These are phyloP conservation scores for Vanacampus margaritifer DNA, from an alignment of 2,113 vertebrate genomes.

Conservation along the genomic window DNA sequence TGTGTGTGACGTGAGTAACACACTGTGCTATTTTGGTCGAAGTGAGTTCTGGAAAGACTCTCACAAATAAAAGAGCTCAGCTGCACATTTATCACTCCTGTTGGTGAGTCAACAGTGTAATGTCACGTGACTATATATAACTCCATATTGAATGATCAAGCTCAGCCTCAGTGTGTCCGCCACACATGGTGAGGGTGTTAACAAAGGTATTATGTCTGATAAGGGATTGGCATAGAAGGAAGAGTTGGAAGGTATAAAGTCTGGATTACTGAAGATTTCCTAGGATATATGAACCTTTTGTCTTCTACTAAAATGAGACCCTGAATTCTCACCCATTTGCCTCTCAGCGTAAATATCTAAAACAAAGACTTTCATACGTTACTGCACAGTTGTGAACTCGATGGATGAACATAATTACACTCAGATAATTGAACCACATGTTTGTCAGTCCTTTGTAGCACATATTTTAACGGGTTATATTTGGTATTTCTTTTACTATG, in stretches of 20 bases:
- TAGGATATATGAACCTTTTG: conserved; percentile 37
- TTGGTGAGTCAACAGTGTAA: no score
- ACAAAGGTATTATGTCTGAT: conserved; percentile 2
- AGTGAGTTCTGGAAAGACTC: neutral
- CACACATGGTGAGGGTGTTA: conserved; percentile 1
- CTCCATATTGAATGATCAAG: conserved; percentile 1
- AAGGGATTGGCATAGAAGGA: conserved; percentile 7
- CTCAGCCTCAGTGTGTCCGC: neutral
- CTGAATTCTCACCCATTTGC: neutral
- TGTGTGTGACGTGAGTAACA: neutral
- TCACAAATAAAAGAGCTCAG: no score
- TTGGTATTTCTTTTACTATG: neutral
- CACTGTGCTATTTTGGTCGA: neutral
- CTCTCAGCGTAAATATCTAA: conserved; percentile 23
- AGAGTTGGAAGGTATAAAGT: conserved; percentile 10
- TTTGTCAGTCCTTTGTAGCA: neutral
- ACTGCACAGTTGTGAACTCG: neutral
- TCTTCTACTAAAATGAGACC: conserved; percentile 34
- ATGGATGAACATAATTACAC: neutral
- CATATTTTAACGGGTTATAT: neutral
- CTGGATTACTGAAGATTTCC: conserved; percentile 36
- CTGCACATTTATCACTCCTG: no score
- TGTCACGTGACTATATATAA: no score
- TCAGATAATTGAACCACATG: neutral
- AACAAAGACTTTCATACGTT: conserved; percentile 8